These are phyloP conservation scores for Tribolium freemani DNA, from an alignment of 2,888 invertebrate species.

Conservation along the genomic window DNA sequence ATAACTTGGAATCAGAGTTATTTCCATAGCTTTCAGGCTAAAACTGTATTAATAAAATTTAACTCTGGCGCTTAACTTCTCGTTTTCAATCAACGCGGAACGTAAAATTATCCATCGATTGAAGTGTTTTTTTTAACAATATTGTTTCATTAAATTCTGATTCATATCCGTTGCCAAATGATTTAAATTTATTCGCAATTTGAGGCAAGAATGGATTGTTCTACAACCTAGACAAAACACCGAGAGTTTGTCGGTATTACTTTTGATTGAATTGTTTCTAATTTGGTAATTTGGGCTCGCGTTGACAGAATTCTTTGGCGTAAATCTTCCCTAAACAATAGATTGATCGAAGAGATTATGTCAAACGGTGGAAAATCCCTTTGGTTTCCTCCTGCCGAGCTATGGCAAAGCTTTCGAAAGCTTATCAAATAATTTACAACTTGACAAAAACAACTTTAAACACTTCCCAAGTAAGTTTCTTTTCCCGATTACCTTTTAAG, in stretches of 20 bases:
- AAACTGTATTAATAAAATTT: conserved; percentile 1
- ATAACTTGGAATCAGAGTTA: not conserved
- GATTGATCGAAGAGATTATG: not conserved
- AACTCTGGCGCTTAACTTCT: conserved; percentile 1
- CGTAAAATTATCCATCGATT: too few species aligned
- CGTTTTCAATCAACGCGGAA: conserved; percentile 4
- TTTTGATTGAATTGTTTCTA: too few species aligned
- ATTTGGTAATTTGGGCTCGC: too few species aligned
- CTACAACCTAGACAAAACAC: too few species aligned
- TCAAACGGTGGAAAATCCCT: not conserved
- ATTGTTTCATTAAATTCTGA: too few species aligned
- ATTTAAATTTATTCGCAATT: too few species aligned
- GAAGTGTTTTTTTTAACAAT: too few species aligned
- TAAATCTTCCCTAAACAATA: not conserved
- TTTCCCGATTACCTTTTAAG: not conserved
- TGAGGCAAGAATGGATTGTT: too few species aligned
- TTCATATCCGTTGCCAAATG: too few species aligned
- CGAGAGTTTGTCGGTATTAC: too few species aligned
- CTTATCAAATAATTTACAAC: conserved; percentile 1
- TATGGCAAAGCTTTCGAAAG: not conserved
- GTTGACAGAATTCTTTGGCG: too few species aligned
- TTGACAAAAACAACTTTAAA: not conserved
- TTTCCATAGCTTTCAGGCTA: not conserved
- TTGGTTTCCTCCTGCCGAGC: not conserved
- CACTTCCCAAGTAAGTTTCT: not conserved